phyloP scores from a whole-genome alignment of 2,888 invertebrate genomes.

The Leptothorax acervorum region DNA sequence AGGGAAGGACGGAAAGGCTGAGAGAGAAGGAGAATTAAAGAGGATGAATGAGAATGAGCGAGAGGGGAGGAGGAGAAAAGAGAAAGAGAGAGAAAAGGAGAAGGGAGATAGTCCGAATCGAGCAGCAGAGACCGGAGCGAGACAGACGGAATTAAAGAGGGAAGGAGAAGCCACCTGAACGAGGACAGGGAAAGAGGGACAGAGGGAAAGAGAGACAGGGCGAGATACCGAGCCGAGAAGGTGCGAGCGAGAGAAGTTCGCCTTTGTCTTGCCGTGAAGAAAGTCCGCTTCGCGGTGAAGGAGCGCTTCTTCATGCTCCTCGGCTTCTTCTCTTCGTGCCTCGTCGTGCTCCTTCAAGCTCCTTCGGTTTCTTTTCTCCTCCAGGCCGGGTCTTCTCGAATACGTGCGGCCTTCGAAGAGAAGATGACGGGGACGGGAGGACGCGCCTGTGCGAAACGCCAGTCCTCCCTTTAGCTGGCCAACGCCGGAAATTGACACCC shows the following conservation, averaged over 20 bases:
- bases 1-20: conserved; percentile 24
- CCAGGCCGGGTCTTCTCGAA: conserved; percentile 66
- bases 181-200: conserved; percentile 2
- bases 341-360: conserved; percentile 70
- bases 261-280: conserved; percentile 61
- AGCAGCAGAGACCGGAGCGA: conserved; percentile 29
- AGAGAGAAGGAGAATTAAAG: conserved; percentile 11
- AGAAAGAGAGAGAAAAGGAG: conserved; percentile 12
- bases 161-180: conserved; percentile 32
- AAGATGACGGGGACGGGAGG: conserved; percentile 67
- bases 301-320: conserved; percentile 62
- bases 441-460: conserved; percentile 74
- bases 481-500: conserved; percentile 70
- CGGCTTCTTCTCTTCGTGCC: conserved; percentile 64
- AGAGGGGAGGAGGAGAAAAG: neutral
- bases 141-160: conserved; percentile 39
- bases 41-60: conserved; percentile 1
- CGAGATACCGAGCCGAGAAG: conserved; percentile 12
- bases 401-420: conserved; percentile 72
- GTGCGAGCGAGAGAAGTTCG: conserved; percentile 45
- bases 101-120: conserved; percentile 16
- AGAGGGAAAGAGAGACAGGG: conserved; percentile 16
- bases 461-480: conserved; percentile 71
- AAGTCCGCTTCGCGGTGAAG: conserved; percentile 49
- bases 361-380: conserved; percentile 73